Base-by-base conservation (phyloP, 1,140 invertebrate genomes). In the Heliothis virescens region DNA sequence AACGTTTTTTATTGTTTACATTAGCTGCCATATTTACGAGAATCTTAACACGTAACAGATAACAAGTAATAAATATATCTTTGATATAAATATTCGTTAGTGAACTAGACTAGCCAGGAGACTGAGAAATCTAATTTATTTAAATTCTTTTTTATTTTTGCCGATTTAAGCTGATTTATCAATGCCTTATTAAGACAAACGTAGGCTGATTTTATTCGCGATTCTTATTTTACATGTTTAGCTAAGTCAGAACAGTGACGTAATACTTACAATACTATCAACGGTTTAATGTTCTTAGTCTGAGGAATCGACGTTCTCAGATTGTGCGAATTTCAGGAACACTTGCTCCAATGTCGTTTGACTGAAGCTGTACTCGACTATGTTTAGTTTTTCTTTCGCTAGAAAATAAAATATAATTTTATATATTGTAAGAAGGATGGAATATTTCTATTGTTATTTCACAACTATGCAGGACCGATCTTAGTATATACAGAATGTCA, bases 311-410 rank as follows among this genome's bases (percentile, higher is more conserved):
- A 88, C 85, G 83, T 87, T 92, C 79, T 98, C 97, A 82, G 97
- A 96, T 87, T 98, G 97, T 72, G 97, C 97, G 91, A 98, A 98
- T 91, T 98, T 97, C 57, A 98, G 95, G 92, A 98, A 98, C 83
- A 98, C 97, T 91, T 98, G 97, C 89, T 98, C 97, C 84, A 98
- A 87, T 0, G 97, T 98, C 4, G 97, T 98, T 91, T 98, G 97
- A 88, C 97, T 98, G 90, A 98, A 97, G 83, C 97, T 97, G 94
- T 98, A 98, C 87, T 98, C 97, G 86, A 97, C 96, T 79, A 98
- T 97, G 82, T 97, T 96, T 77, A 97, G 91, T 83, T 96, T 96
- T 63, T 95, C 91, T 94, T 98, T 98, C 26, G 96, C 97, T 97
- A 94, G 15, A 95, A 95, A 85, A 11, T 90, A 77, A 79, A 21